A percentile compares a stretch with the other conserved stretches of the same genome.
Conservation (phyloP, 2,888 invertebrate genomes). For the Rotaria sp. region DNA sequence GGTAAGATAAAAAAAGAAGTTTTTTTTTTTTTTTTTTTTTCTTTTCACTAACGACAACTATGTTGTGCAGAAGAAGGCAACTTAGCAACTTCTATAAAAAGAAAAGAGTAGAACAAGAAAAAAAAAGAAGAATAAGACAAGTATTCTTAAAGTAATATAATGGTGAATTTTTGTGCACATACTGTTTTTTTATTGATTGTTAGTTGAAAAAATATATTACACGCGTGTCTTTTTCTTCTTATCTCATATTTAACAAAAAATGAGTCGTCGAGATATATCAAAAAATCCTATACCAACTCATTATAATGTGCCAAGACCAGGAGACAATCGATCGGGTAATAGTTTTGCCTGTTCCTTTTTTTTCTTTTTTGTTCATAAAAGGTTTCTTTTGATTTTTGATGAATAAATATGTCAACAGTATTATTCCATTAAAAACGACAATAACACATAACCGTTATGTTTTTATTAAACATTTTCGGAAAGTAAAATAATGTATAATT, state of each 20-base stretch:
- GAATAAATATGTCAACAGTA: no score
- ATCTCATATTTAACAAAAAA: background rate
- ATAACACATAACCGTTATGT: no score
- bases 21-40: background rate
- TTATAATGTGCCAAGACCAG: background rate
- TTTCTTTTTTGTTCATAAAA: background rate
- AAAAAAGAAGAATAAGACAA: background rate
- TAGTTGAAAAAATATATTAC: background rate
- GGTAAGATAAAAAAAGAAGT: background rate
- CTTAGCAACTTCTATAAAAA: background rate
- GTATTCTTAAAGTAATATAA: background rate
- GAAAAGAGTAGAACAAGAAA: background rate
- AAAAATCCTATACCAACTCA: background rate
- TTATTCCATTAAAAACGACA: no score
- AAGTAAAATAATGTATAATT: no score
- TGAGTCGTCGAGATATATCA: conserved; percentile 8
- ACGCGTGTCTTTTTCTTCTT: background rate
- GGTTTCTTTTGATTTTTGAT: no score
- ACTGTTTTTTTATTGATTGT: background rate
- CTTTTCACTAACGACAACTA: background rate
- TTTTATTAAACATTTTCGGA: no score
- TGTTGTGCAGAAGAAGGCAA: background rate
- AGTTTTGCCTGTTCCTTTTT: no score
- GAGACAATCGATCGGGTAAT: conserved; percentile 1
- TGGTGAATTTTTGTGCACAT: background rate